Conservation (phyloP, 1,140 invertebrate species). For the Panagrolaimus sp. region DNA sequence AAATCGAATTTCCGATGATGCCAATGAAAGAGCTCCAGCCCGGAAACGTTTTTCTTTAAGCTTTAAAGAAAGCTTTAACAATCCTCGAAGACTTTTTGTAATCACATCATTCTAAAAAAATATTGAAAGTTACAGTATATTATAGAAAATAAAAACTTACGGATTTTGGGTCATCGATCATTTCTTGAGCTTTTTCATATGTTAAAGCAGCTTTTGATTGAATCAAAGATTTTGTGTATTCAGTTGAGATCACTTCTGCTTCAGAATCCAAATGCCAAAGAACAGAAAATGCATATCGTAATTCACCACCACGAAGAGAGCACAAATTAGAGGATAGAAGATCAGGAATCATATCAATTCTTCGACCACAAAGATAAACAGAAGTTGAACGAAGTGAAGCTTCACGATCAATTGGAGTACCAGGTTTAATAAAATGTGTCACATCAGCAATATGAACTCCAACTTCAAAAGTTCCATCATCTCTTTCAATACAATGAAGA, state of each 20-base stretch:
- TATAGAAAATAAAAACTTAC: no score
- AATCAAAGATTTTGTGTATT: conserved; percentile 88
- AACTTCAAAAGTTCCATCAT: conserved; percentile 74
- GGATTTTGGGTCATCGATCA: conserved; percentile 74
- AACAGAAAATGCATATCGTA: conserved; percentile 85
- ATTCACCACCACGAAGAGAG: conserved; percentile 76
- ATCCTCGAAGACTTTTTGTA: conserved; percentile 67
- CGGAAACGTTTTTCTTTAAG: conserved; percentile 45
- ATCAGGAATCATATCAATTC: conserved; percentile 67
- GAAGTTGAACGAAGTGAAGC: conserved; percentile 51
- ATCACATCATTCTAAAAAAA: conserved; percentile 70
- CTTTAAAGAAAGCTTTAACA: conserved; percentile 47
- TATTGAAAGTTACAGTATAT: no score
- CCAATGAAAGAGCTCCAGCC: conserved; percentile 51
- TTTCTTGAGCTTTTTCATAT: conserved; percentile 57
- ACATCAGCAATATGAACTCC: conserved; percentile 91
- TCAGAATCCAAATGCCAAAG: conserved; percentile 81
- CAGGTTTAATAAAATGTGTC: conserved; percentile 82
- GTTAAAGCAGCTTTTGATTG: conserved; percentile 62
- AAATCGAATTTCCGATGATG: conserved; percentile 57
- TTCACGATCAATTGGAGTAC: conserved; percentile 73
- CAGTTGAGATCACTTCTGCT: conserved; percentile 75
- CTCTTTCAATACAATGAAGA: conserved; percentile 75
- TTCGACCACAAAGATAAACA: conserved; percentile 57
- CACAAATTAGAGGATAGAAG: conserved; percentile 85